A percentile compares a stretch with the other conserved stretches of the same genome.
Evolutionary conservation across 2,113 vertebrate species (phyloP).

Genomic region (Podarcis muralis): DNA sequence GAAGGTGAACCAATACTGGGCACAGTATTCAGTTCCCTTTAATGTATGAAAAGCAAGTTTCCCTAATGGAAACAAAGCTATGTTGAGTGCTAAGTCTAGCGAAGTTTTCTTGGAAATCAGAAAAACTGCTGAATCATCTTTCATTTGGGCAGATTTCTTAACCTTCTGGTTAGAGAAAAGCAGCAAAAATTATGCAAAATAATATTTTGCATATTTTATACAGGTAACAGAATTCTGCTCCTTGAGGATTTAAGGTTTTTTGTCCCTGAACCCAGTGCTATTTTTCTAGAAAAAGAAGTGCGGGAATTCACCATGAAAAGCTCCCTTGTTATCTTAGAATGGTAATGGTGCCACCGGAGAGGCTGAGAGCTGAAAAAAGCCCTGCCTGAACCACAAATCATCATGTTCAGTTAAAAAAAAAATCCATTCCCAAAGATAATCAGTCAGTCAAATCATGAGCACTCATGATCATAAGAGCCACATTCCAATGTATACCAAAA

Average conservation of each 20-base stretch:
- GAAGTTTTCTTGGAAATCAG: too few relatives aligned
- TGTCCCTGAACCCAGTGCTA: too few relatives aligned
- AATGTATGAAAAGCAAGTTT: background rate
- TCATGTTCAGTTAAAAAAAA: background rate
- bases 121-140: too few relatives aligned
- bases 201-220: background rate
- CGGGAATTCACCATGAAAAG: too few relatives aligned
- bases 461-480: background rate
- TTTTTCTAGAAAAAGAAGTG: too few relatives aligned
- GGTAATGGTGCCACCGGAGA: too few relatives aligned
- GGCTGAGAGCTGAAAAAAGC: too few relatives aligned
- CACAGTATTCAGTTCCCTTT: background rate
- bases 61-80: background rate
- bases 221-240: background rate
- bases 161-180: background rate
- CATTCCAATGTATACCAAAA: background rate
- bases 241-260: background rate
- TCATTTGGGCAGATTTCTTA: background rate
- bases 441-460: background rate
- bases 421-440: background rate
- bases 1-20: background rate
- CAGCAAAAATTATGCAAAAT: background rate
- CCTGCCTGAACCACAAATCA: background rate
- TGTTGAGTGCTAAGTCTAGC: too few relatives aligned
- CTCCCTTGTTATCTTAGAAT: too few relatives aligned